phyloP scores from a whole-genome alignment of 2,113 vertebrate species.

The Pardalotus punctatus region DNA sequence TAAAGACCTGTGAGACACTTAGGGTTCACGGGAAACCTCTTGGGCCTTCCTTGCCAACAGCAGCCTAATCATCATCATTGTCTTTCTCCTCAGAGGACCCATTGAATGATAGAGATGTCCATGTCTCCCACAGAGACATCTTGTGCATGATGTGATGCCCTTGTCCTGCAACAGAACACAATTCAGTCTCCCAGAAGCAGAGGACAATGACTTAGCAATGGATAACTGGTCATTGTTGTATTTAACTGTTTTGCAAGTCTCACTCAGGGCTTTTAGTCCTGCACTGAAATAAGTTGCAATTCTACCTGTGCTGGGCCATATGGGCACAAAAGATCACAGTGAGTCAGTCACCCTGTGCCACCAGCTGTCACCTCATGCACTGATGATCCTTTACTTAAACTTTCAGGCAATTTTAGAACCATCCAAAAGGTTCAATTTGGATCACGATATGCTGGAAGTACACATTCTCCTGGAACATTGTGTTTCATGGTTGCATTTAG shows the following conservation, averaged over 20 bases:
- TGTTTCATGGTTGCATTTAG: neutral
- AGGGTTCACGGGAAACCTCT: neutral
- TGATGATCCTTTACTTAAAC: neutral
- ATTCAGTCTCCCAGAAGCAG: neutral
- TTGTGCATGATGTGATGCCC: neutral
- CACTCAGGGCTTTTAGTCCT: neutral
- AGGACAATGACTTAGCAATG: neutral
- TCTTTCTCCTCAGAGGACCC: neutral
- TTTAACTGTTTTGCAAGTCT: neutral
- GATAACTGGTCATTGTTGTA: neutral
- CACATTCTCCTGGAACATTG: neutral
- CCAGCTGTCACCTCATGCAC: neutral
- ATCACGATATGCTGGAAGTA: neutral
- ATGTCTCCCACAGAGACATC: fast-evolving
- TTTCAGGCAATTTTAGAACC: neutral
- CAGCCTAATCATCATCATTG: neutral
- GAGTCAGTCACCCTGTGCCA: neutral
- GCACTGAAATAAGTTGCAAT: neutral
- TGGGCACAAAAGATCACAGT: neutral
- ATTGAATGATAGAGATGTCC: neutral
- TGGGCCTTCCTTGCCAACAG: neutral
- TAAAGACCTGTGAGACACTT: neutral
- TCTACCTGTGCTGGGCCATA: neutral
- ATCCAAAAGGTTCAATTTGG: neutral
- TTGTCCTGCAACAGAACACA: neutral